phyloP scores from a whole-genome alignment of 1,140 invertebrate genomes.

The Drosophila teissieri region DNA sequence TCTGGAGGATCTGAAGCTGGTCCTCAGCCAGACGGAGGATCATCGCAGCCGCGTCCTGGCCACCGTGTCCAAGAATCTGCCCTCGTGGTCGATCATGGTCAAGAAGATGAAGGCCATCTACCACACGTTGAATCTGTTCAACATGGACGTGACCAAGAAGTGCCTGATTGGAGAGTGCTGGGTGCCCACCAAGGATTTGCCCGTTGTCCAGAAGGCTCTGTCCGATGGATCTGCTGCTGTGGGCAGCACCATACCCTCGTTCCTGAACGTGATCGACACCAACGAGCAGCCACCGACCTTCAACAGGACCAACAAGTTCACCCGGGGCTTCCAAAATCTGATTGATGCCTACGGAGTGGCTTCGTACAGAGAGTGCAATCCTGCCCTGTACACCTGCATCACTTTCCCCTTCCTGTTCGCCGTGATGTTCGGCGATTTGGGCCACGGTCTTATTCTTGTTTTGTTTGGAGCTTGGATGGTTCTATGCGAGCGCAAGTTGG shows the following conservation, averaged over 20 bases:
- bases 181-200: constrained; percentile 95
- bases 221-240: constrained; percentile 96
- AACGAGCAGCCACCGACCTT: constrained; percentile 97
- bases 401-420: constrained; percentile 92
- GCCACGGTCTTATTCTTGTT: constrained; percentile 89
- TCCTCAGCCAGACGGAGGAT: constrained; percentile 97
- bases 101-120: constrained; percentile 97
- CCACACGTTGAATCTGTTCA: constrained; percentile 94
- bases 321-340: constrained; percentile 96
- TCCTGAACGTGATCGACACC: constrained; percentile 96
- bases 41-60: constrained; percentile 95
- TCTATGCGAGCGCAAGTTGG: constrained; percentile 88
- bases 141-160: constrained; percentile 95
- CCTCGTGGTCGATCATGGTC: constrained; percentile 96
- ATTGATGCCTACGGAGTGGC: constrained; percentile 98
- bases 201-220: constrained; percentile 95
- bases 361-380: constrained; percentile 94
- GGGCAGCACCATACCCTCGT: constrained; percentile 97
- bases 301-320: constrained; percentile 98
- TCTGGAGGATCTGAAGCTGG: constrained; percentile 97
- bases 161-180: constrained; percentile 99
- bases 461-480: constrained; percentile 88
- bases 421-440: constrained; percentile 91
- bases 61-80: constrained; percentile 96
- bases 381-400: constrained; percentile 87